A percentile compares a stretch with the other conserved stretches of the same genome.
Evolutionary conservation across 1,140 invertebrate genomes (phyloP).

Genomic region (Chironomus striatipennis): DNA sequence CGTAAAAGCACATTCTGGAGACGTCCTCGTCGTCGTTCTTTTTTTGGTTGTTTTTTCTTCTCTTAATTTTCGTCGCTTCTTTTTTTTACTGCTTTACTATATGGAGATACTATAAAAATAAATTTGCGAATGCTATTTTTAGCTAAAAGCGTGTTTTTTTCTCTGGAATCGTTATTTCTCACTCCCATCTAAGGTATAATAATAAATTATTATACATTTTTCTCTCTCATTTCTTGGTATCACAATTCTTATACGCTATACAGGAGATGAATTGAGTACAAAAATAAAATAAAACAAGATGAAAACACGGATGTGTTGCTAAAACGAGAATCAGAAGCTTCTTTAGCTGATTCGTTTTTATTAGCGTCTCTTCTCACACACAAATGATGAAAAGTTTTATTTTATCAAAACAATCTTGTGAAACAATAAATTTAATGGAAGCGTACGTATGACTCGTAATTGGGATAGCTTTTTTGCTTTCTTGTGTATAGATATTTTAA

Average conservation of each 20-base stretch:
- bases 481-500: too few relatives aligned
- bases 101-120: neutral
- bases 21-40: neutral
- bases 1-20: neutral
- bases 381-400: too few relatives aligned
- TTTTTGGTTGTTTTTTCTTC: neutral
- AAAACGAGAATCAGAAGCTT: neutral
- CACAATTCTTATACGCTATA: neutral
- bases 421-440: too few relatives aligned
- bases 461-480: too few relatives aligned
- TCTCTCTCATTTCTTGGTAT: neutral
- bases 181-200: constrained; percentile 12
- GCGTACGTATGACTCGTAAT: too few relatives aligned
- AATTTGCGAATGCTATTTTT: constrained; percentile 9
- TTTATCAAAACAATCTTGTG: too few relatives aligned
- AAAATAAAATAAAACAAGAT: neutral
- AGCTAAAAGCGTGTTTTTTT: neutral
- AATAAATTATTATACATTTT: constrained; percentile 1
- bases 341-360: neutral
- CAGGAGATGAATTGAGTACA: constrained; percentile 8
- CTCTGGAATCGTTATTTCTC: constrained; percentile 7
- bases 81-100: neutral
- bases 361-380: neutral
- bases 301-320: neutral
- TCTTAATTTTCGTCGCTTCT: neutral